Evolutionary conservation across 2,797 vertebrate species (phyloP).

Genomic region (Myioborus miniatus): DNA sequence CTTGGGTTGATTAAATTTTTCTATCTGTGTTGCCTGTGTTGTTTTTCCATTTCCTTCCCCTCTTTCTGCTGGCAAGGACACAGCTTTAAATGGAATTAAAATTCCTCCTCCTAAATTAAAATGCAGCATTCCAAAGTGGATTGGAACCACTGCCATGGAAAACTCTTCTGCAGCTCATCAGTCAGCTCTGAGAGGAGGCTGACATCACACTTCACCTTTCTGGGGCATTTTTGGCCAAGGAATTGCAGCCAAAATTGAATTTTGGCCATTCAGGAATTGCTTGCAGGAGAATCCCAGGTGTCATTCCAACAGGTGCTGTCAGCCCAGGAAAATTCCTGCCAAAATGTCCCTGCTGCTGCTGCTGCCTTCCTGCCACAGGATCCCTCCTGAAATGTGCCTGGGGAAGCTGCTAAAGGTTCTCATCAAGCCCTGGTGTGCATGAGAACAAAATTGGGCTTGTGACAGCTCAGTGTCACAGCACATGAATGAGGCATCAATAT

Average conservation of each 20-base stretch:
- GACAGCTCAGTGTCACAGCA: neutral
- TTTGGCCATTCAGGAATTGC: neutral
- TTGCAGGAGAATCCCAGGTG: neutral
- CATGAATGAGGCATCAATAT: neutral
- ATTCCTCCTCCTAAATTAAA: neutral
- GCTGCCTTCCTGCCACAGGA: neutral
- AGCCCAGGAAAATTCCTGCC: neutral
- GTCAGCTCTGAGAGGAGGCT: neutral
- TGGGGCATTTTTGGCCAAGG: neutral
- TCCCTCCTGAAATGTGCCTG: neutral
- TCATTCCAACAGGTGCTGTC: neutral
- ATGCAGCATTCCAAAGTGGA: neutral
- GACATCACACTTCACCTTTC: neutral
- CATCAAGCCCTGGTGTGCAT: neutral
- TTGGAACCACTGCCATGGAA: neutral
- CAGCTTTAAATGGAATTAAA: neutral
- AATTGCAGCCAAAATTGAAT: neutral
- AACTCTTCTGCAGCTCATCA: neutral
- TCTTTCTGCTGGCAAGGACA: neutral
- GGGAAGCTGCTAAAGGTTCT: neutral
- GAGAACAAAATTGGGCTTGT: neutral
- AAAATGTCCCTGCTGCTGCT: neutral
- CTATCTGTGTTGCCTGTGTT: fast-evolving
- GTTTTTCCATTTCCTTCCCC: neutral
- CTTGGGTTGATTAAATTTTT: neutral